These are phyloP conservation scores for Paguma larvata DNA, from an alignment of 2,797 vertebrate genomes.

Conservation along the genomic window DNA sequence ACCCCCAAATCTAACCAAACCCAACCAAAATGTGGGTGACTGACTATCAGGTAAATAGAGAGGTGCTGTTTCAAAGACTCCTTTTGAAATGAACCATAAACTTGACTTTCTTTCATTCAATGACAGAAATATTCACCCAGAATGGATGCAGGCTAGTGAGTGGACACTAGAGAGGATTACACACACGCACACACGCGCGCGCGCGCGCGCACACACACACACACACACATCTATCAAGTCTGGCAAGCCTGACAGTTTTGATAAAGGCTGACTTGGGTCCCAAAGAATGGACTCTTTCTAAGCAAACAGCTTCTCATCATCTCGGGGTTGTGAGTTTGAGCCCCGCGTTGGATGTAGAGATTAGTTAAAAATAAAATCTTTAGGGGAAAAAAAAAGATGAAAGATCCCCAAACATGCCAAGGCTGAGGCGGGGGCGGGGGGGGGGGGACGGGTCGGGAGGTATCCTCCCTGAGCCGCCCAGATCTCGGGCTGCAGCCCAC, in stretches of 20 bases:
- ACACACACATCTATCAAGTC: background rate
- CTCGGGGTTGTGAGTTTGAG: background rate
- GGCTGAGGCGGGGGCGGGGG: too few species aligned
- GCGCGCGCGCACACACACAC: too few species aligned
- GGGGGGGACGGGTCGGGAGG: too few species aligned
- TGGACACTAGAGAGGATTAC: background rate
- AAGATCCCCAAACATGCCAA: background rate
- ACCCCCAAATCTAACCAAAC: background rate
- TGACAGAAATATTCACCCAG: slow-evolving; percentile 41
- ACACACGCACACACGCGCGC: background rate
- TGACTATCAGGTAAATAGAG: background rate
- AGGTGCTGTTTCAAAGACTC: slow-evolving; percentile 30
- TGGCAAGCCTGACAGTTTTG: slow-evolving; percentile 28
- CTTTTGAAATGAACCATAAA: slow-evolving; percentile 57
- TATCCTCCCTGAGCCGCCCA: background rate
- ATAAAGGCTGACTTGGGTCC: slow-evolving; percentile 42
- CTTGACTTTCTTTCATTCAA: slow-evolving; percentile 52
- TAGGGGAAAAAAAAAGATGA: too few species aligned
- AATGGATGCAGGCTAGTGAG: slow-evolving; percentile 28
- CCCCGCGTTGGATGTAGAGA: background rate
- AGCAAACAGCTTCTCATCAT: slow-evolving; percentile 8
- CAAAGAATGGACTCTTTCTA: background rate
- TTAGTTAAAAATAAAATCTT: background rate
- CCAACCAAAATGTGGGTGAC: background rate
- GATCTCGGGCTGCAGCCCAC: background rate